Percentiles rank a stretch among this genome's conserved stretches.
These are phyloP conservation scores for Macrotrachela quadricornifera DNA, from an alignment of 1,140 invertebrate species.

Conservation along the genomic window DNA sequence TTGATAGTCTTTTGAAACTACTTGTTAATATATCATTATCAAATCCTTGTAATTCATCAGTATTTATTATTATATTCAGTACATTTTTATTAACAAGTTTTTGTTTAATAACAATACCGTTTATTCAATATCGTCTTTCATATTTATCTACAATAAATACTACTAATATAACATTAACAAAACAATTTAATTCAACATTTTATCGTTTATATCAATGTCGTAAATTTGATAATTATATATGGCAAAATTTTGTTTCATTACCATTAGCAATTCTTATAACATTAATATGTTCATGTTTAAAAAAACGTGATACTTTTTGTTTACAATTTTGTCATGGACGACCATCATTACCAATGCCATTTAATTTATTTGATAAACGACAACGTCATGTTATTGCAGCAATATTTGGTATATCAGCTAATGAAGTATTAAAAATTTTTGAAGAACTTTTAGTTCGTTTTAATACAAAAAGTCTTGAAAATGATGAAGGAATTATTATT, in stretches of 20 bases:
- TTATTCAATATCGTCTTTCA: too few relatives aligned
- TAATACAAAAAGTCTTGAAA: not conserved
- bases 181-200: too few relatives aligned
- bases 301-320: not conserved
- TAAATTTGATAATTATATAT: not conserved
- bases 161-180: too few relatives aligned
- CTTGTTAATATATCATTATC: too few relatives aligned
- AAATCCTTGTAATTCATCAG: too few relatives aligned
- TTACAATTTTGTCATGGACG: not conserved
- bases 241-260: not conserved
- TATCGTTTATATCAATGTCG: not conserved
- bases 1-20: too few relatives aligned
- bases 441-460: not conserved
- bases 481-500: not conserved
- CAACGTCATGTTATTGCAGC: not conserved
- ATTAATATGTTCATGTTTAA: not conserved
- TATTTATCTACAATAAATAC: too few relatives aligned
- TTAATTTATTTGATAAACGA: not conserved
- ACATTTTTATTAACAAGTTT: too few relatives aligned
- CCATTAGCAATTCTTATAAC: not conserved
- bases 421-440: not conserved
- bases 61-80: too few relatives aligned
- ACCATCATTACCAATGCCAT: not conserved
- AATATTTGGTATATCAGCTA: not conserved
- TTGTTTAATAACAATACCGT: too few relatives aligned